Conservation (phyloP, 2,888 invertebrate genomes). For the Drosophila mercatorum region DNA sequence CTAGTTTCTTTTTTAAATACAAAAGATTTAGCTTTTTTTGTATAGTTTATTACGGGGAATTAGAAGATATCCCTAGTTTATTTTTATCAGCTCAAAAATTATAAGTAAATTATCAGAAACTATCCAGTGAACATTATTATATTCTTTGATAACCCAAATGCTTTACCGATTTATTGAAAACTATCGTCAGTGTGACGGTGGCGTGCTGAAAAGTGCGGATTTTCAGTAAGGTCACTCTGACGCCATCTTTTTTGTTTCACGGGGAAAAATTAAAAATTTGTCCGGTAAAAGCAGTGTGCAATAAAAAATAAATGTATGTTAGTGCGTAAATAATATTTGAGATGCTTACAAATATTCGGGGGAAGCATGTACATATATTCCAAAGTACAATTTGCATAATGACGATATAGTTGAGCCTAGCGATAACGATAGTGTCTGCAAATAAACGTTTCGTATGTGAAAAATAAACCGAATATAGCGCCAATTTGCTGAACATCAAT, state of each 20-base stretch:
- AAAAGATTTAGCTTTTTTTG: not conserved
- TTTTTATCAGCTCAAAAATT: not conserved
- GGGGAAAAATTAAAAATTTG: slow-evolving; percentile 61
- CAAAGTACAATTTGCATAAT: slow-evolving; percentile 31
- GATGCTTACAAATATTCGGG: not conserved
- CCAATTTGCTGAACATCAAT: slow-evolving; percentile 36
- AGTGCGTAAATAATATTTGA: slow-evolving; percentile 19
- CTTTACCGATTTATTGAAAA: slow-evolving; percentile 10
- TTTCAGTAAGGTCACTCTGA: slow-evolving; percentile 54
- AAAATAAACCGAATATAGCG: slow-evolving; percentile 40
- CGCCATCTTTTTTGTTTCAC: slow-evolving; percentile 62
- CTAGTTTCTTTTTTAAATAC: not conserved
- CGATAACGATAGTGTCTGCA: slow-evolving; percentile 48
- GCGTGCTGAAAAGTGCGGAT: slow-evolving; percentile 29
- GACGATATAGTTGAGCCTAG: slow-evolving; percentile 1
- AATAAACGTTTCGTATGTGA: slow-evolving; percentile 48
- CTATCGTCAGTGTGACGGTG: slow-evolving; percentile 33
- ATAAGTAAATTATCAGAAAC: not conserved
- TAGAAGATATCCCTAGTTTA: too few relatives aligned
- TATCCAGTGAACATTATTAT: not conserved
- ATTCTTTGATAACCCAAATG: not conserved
- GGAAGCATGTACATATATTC: not conserved
- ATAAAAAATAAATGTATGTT: slow-evolving; percentile 49
- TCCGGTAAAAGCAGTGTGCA: slow-evolving; percentile 68
- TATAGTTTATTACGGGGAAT: not conserved